These are phyloP conservation scores for Arctocebus calabarensis DNA, from an alignment of 2,797 vertebrate species.

Conservation along the genomic window DNA sequence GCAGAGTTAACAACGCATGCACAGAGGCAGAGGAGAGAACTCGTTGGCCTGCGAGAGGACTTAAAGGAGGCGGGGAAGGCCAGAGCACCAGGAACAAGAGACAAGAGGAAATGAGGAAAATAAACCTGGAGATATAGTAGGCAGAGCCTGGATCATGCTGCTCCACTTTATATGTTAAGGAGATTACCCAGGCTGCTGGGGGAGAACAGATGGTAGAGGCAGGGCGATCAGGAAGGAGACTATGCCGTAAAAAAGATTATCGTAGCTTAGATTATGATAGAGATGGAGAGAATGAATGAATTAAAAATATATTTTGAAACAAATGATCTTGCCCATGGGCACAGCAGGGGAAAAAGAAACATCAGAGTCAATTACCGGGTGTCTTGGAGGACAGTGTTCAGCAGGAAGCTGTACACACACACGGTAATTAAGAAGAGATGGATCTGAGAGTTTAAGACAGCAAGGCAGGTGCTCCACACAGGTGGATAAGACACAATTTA, in stretches of 20 bases:
- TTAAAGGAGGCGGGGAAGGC: background rate
- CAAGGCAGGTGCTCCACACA: background rate
- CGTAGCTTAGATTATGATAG: background rate
- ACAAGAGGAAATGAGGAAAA: background rate
- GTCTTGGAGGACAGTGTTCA: background rate
- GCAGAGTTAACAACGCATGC: background rate
- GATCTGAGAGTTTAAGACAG: background rate
- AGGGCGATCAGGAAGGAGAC: background rate
- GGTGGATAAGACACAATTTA: background rate
- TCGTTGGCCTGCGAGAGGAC: background rate
- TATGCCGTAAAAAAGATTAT: background rate
- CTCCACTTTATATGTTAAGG: background rate
- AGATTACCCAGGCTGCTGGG: background rate
- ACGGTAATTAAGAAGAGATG: background rate
- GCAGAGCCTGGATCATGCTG: background rate
- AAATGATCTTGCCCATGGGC: background rate
- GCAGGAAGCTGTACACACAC: background rate
- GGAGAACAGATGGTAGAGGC: conserved; percentile 10
- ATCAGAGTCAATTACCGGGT: background rate
- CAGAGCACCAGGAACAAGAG: background rate
- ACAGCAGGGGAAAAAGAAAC: background rate
- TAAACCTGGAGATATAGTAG: background rate
- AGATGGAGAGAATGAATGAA: background rate
- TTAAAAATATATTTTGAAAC: background rate
- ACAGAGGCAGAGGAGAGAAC: background rate